A percentile compares a stretch with the other conserved stretches of the same genome.
Conservation (phyloP, 2,113 vertebrate genomes). For the Benitochromis conjunctus region DNA sequence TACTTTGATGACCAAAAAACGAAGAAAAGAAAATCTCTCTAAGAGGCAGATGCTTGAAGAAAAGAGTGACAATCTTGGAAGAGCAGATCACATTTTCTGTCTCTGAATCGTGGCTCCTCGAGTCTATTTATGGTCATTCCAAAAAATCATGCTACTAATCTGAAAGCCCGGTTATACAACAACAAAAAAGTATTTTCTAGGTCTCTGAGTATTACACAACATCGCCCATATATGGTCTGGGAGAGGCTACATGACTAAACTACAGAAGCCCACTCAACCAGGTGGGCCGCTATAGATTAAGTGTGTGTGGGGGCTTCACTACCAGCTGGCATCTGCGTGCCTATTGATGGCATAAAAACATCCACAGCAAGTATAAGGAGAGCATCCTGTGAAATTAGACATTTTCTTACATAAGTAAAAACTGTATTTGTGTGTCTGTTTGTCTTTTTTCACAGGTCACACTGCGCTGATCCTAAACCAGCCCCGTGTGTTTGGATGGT, state of each 20-base stretch:
- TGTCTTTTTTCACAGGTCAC: not conserved
- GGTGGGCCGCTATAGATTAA: constrained; percentile 47
- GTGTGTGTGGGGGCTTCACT: constrained; percentile 31
- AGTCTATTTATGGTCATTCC: constrained; percentile 20
- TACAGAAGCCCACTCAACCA: constrained; percentile 42
- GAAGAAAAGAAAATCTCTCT: not conserved
- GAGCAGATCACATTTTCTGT: not conserved
- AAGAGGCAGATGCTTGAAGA: not conserved
- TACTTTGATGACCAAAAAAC: not conserved
- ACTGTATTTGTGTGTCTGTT: not conserved
- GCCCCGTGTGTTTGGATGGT: not conserved
- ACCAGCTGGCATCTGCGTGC: constrained; percentile 13
- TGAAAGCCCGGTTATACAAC: constrained; percentile 42
- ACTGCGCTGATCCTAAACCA: not conserved
- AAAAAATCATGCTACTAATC: constrained; percentile 14
- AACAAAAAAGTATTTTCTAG: constrained; percentile 24
- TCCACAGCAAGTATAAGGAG: not conserved
- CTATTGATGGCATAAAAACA: constrained; percentile 14
- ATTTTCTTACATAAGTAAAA: constrained; percentile 3
- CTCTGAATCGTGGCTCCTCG: not conserved
- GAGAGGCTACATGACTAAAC: constrained; percentile 18
- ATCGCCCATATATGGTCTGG: constrained; percentile 33
- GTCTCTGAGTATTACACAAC: constrained; percentile 37
- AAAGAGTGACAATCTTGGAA: not conserved
- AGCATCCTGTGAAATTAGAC: not conserved